These are phyloP conservation scores for Drosophila pruinosa DNA, from an alignment of 1,140 invertebrate species.

Conservation along the genomic window DNA sequence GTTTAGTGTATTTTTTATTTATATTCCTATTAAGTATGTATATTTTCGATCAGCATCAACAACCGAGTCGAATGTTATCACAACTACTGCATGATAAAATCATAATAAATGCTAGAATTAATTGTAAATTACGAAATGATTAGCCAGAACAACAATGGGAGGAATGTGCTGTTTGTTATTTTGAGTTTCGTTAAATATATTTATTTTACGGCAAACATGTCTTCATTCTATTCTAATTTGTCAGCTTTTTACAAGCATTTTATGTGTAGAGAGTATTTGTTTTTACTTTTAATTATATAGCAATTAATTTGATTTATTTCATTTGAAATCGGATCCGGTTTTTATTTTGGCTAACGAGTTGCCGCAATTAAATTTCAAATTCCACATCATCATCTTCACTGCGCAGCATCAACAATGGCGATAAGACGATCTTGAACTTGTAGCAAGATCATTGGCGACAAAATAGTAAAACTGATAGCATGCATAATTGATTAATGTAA, in stretches of 20 bases:
- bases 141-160: too few species aligned
- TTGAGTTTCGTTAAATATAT: too few species aligned
- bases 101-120: too few species aligned
- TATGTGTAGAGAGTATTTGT: conserved; percentile 12
- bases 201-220: too few species aligned
- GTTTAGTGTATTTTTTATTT: too few species aligned
- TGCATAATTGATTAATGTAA: neutral
- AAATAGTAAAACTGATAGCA: neutral
- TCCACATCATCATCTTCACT: conserved; percentile 2
- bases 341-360: conserved; percentile 11
- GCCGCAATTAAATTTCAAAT: conserved; percentile 9
- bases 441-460: neutral
- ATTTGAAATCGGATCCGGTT: conserved; percentile 20
- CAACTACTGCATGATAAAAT: too few species aligned
- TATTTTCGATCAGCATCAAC: too few species aligned
- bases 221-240: neutral
- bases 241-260: neutral
- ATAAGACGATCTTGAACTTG: conserved; percentile 37
- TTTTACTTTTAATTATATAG: neutral
- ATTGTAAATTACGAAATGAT: too few species aligned
- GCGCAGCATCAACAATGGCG: conserved; percentile 2
- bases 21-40: too few species aligned
- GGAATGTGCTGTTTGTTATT: too few species aligned
- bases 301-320: conserved; percentile 8
- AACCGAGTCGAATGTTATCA: too few species aligned